Base-by-base conservation (phyloP, 2,113 vertebrate genomes). In the Bufo bufo region DNA sequence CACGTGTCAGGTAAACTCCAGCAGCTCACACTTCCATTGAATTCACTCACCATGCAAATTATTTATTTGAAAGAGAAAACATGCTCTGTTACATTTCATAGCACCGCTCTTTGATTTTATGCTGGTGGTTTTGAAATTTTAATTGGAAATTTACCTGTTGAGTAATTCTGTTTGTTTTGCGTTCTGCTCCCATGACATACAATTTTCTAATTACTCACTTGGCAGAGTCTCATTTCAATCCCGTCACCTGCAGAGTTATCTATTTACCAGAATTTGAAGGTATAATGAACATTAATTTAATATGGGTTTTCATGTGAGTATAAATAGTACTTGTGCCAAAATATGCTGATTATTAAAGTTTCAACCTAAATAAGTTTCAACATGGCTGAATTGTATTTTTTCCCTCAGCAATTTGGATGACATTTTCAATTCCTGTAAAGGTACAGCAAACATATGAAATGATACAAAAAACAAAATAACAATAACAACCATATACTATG, bases 91-190 rank as follows among this genome's bases (percentile, higher is more conserved):
- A 88, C 72, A 58, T 84, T 84, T 88, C 71, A 63, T 54, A 20
- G 59, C 56, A 45, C 59, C 63, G 52, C 56, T 83, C 81, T 88
- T 61, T 88, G 71, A 88, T 84, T 84, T 88, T 88, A 77, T 88
- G 81, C 81, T 77, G 49, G 58, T 45, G 20, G 72, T 77, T 88
- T 61, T 74, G 81, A 84, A 88, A 88, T 75, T 88, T 83, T 88
- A 88, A 88, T 88, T 88, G 87, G 87, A 88, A 88, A 88, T 88
- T 88, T 88, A 88, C 87, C 87, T 88, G 87, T 88, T 88, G 87
- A 88, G 81, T 88, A 88, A 88, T 88, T 88, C 87, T 88, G 87
- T 88, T 88, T 84, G 87, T 88, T 88, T 88, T 88, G 81, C 77
- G 87, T 88, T 88, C 81, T 77, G 80, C 80, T 88, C 59, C 59